Base-by-base conservation (phyloP, 1,140 invertebrate species). In the Mya arenaria region DNA sequence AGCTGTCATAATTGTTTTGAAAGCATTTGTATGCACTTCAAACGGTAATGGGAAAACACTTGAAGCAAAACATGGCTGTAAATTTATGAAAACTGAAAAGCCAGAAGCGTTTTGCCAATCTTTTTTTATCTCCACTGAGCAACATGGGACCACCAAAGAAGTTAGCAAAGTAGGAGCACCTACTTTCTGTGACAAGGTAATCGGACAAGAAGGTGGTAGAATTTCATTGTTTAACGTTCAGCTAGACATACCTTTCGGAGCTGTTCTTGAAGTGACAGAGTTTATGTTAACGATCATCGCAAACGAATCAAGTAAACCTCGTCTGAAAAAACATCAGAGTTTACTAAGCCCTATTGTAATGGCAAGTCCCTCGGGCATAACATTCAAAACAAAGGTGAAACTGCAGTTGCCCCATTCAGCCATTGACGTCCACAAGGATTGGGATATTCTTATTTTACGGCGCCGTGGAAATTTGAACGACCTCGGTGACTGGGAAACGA, bases 381-480 rank as follows among this genome's bases (percentile, higher is more conserved):
- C 34, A 28, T 72, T 81, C 30, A 71, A 65, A 62, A 34, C 6
- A 19, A 37, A 65, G 37, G 78, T 72, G 6, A 81, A 23, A 25
- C 48, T 81, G 23, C 71, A 52, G n/a, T 72, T 81, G 60, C 55
- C 78, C 8, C 78, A 81, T n/a, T 52, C 55, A 23, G 78, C 78
- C 10, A 15, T 34, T 23, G 63, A 62, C 3, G 36, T 81, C n/a
- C 60, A 56, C 15, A 25, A 34, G 0, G 37, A 71, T 19, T 81
- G 78, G 78, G 69, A 37, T 63, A 52, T 58, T 1, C 37, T 32
- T 17, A n/a, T 81, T 41, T 8, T 81, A 17, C 58, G 72, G 32
- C 10, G 78, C 25, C 56, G 63, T 48, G 68, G 78, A 36, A 13
- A 25, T 25, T 19, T 52, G 17, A 44, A 23, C 13, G 56, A 81